Evolutionary conservation across 2,113 vertebrate genomes (phyloP).

Genomic region (Pyxicephalus adspersus): DNA sequence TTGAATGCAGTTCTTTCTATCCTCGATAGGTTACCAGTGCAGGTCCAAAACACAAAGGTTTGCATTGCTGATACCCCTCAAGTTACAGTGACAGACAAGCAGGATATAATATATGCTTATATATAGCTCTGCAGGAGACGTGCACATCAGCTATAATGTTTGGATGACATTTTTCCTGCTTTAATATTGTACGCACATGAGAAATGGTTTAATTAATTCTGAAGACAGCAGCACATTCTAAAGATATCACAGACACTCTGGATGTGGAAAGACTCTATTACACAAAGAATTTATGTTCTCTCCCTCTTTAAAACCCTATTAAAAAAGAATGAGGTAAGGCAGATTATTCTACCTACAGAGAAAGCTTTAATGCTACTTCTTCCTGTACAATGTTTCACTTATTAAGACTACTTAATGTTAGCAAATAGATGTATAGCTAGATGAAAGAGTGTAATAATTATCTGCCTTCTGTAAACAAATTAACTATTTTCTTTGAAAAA

Average conservation of each 20-base stretch:
- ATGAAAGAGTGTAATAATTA: too few species aligned
- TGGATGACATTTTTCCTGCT: conserved; percentile 53
- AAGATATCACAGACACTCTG: conserved; percentile 50
- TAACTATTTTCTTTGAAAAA: too few species aligned
- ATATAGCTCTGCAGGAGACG: conserved; percentile 48
- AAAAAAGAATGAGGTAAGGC: conserved; percentile 45
- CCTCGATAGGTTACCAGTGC: conserved; percentile 21
- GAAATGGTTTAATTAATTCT: conserved; percentile 57
- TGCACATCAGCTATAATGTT: conserved; percentile 46
- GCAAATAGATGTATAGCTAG: background rate
- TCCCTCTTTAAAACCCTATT: conserved; percentile 45
- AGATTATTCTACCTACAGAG: conserved; percentile 26
- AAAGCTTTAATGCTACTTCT: background rate
- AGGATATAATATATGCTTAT: conserved; percentile 45
- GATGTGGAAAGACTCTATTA: conserved; percentile 50
- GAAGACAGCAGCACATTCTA: conserved; percentile 54
- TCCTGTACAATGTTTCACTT: background rate
- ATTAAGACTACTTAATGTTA: background rate
- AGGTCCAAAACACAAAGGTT: conserved; percentile 18
- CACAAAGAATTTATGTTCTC: conserved; percentile 48
- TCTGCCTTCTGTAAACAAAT: too few species aligned
- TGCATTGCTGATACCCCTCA: conserved; percentile 26
- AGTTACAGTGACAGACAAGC: conserved; percentile 46
- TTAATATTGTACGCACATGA: conserved; percentile 55
- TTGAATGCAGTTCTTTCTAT: background rate